Conservation (phyloP, 1,140 invertebrate genomes). For the Trichonephila clavipes region DNA sequence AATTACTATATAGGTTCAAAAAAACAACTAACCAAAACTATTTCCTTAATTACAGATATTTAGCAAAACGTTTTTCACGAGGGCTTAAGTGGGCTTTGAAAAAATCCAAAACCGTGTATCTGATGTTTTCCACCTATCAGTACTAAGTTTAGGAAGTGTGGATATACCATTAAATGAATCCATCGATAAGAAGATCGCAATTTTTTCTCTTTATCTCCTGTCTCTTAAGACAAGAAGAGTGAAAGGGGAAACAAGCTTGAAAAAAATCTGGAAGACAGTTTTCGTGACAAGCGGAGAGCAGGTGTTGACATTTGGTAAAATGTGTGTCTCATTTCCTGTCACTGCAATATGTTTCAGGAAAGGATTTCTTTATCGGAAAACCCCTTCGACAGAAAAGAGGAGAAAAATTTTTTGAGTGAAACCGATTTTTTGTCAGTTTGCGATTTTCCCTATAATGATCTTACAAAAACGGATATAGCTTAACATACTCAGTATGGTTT, state of each 20-base stretch:
- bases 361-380: background rate
- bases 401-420: background rate
- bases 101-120: too few relatives aligned
- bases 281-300: background rate
- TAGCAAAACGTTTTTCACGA: too few relatives aligned
- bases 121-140: background rate
- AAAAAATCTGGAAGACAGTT: too few relatives aligned
- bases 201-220: background rate
- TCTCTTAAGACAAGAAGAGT: background rate
- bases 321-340: background rate
- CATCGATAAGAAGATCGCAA: background rate
- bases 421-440: too few relatives aligned
- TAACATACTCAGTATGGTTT: too few relatives aligned
- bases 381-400: background rate
- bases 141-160: background rate
- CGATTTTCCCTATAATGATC: too few relatives aligned
- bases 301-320: background rate
- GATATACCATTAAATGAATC: background rate
- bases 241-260: background rate
- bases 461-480: too few relatives aligned
- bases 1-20: too few relatives aligned
- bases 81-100: too few relatives aligned
- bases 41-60: too few relatives aligned
- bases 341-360: background rate
- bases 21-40: too few relatives aligned